A percentile compares a stretch with the other conserved stretches of the same genome.
Evolutionary conservation across 1,140 invertebrate species (phyloP).

Genomic region (Penaeus vannamei): DNA sequence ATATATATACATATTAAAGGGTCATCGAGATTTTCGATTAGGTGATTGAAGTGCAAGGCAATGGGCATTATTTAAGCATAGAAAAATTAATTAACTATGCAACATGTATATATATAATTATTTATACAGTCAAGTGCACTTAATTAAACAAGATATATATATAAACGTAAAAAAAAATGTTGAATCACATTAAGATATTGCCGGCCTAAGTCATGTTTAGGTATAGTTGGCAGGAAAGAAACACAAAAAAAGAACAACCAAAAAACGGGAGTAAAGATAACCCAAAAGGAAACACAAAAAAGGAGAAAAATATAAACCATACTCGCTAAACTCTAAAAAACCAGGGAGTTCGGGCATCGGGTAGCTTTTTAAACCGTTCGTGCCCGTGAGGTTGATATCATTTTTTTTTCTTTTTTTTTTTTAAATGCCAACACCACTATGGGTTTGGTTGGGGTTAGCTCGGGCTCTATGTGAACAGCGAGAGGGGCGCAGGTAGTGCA

Average conservation of each 20-base stretch:
- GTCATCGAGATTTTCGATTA: constrained; percentile 1
- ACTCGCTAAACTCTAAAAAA: constrained; percentile 31
- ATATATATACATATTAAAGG: constrained; percentile 29
- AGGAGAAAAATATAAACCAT: constrained; percentile 4
- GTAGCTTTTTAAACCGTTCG: constrained; percentile 54
- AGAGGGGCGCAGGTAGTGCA: not conserved
- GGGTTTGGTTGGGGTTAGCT: constrained; percentile 43
- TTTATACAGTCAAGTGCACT: constrained; percentile 60
- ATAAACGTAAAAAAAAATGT: constrained; percentile 27
- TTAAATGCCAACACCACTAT: too few species aligned
- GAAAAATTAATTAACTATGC: constrained; percentile 60
- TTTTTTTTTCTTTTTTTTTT: not conserved
- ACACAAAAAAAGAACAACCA: not conserved
- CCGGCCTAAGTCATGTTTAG: constrained; percentile 53
- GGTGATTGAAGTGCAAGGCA: constrained; percentile 47
- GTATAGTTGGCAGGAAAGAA: constrained; percentile 34
- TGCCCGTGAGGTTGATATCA: constrained; percentile 44
- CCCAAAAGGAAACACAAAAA: not conserved
- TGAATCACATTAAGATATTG: constrained; percentile 40
- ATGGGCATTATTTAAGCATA: constrained; percentile 34
- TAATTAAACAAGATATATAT: constrained; percentile 50
- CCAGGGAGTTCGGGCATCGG: constrained; percentile 40
- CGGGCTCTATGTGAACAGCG: not conserved
- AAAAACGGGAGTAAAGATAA: constrained; percentile 10
- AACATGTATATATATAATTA: constrained; percentile 55